Evolutionary conservation across 2,888 invertebrate species (phyloP), one percentile per base, ranked within the genome.

Genomic region (Trichogramma evanescens): DNA sequence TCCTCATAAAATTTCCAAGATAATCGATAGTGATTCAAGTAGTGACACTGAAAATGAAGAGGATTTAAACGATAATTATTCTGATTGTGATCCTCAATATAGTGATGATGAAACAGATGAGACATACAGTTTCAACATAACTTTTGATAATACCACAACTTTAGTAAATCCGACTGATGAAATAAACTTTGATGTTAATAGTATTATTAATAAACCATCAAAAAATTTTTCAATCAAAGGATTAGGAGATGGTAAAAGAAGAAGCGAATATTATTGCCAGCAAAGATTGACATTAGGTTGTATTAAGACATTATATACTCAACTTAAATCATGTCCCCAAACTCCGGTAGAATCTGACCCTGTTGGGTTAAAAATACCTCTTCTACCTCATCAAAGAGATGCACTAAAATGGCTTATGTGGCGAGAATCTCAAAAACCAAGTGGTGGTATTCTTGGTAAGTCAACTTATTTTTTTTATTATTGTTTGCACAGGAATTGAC

Each of bases 321-420:
- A 88, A 0, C 74, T 91, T 8, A 83, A 81, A 54, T 83, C 82
- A 0, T 83, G 88, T 40, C 90, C 91, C 0, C 85, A 86, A 67
- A 72, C 81, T 62, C 78, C 80, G n/a, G 71, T 80, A 38, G 84
- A 83, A 0, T 73, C 79, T 6, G 80, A 83, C 62, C 89, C 89
- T 0, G 70, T 74, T 44, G 84, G 83, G 0, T 72, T 93, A 0
- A 81, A 78, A 68, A 82, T 88, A 0, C 64, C 76, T 8, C 80
- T 95, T 8, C 88, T 93, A 88, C 79, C 82, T 38, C 92, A 95
- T 78, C 94, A 95, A 77, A 81, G 83, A 66, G 86, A 89, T 69
- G 94, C 91, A 0, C 78, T 95, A 0, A 84, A 87, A 40, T 95
- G 95, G 94, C 80, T 95, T 71, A 72, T 81, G 42, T 94, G 93